Base-by-base conservation (phyloP, 2,888 invertebrate genomes). In the Drosophila borealis region DNA sequence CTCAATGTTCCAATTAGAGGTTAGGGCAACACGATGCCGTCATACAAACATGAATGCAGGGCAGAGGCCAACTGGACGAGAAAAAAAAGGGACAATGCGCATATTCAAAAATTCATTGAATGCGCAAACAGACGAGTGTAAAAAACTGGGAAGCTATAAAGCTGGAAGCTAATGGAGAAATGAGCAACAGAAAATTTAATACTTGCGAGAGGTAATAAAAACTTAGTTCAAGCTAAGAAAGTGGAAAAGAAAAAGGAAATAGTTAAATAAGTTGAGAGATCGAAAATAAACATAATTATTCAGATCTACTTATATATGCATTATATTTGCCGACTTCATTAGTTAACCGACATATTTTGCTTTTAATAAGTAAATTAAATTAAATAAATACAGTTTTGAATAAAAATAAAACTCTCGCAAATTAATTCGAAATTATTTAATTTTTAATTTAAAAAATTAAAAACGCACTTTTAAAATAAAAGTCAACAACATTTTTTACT, bases 1-100 rank as follows among this genome's bases (percentile, higher is more conserved):
- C 80, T 36, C 64, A 67, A 33, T 66, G 62, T 57, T 86, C 72
- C 72, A 82, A 80, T 82, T 88, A 88, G 75, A 64, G 56, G 68
- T 64, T 73, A 44, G 63, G 60, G 74, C 53, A 74, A 74, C 51
- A 74, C 37, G 50, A 66, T 73, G 60, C 44, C 29, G 39, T 21
- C 44, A 19, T 37, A 8, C 51, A 17, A 66, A 3, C 14, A 13
- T 8, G 6, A 25, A 54, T 46, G 33, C 33, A 33, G 1, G 37
- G 34, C 25, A 14, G 59, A 36, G 45, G 33, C 11, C 36, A 13
- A 61, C 29, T 63, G 49, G 39, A 33, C 56, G 14, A 36, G 14
- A 36, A 39, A 13, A 51, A 51, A 61, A 45, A 49, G 50, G 69
- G 44, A 82, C 76, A 88, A 80, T 71, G 86, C 62, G 51, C 67